Evolutionary conservation across 2,797 vertebrate genomes (phyloP), one percentile per base, ranked within the genome.

Genomic region (Smutsia temminckii): DNA sequence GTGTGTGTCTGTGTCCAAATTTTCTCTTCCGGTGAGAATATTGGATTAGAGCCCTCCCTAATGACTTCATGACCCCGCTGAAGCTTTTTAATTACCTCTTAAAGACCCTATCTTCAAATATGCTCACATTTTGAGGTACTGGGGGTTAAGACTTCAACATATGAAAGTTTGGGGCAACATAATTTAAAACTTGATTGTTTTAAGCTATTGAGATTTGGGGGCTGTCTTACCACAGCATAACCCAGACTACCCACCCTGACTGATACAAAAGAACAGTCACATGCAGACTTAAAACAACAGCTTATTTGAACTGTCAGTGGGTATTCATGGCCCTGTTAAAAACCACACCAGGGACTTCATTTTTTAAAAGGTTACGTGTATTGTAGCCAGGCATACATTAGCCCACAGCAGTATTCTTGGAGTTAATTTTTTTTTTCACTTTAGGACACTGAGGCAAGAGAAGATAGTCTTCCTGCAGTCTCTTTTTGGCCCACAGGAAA

Each of bases 301-400:
- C 66, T 49, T 27, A 53, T 85, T 16, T 20, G 21, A 77, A 64
- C 57, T 64, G 12, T 78, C 68, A 85, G 1, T 88, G 75, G 37
- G 14, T 92, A 64, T 91, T 96, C 85, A 77, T 18, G n/a, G 11
- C 11, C 7, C 29, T 80, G 53, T 74, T 69, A 79, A 83, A 89
- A 95, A n/a, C 27, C 51, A 89, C n/a, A 68, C 61, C 34, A 72
- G 51, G 55, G 46, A 72, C 4, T 55, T 79, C 53, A 71, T 81
- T 93, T 64, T 46, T 46, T 46, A 46, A 66, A 89, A 84, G 90
- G 14, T n/a, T 25, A 66, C 20, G 42, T 51, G 49, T 59, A 37
- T 77, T 74, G 66, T 14, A 57, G 42, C 20, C 85, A 69, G 68
- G 86, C 74, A 72, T 89, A 55, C 78, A 75, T 93, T 92, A 95